A percentile compares a stretch with the other conserved stretches of the same genome.
Conservation (phyloP, 2,797 vertebrate species). For the Cuculus canorus region DNA sequence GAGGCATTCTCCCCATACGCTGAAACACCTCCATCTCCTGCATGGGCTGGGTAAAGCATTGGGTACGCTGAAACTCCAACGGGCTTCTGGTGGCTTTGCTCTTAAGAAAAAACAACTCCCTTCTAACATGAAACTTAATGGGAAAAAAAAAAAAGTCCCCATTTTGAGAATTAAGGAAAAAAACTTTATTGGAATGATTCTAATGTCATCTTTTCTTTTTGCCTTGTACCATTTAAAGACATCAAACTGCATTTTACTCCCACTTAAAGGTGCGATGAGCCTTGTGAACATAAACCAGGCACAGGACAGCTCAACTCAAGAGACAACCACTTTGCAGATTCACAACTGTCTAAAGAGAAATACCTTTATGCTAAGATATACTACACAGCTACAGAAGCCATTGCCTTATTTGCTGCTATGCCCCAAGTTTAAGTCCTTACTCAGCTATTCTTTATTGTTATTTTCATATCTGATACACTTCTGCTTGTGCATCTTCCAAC, state of each 20-base stretch:
- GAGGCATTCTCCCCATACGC: background rate
- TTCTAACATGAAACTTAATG: background rate
- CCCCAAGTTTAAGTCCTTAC: background rate
- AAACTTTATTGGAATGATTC: background rate
- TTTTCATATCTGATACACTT: constrained; percentile 66
- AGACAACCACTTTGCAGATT: background rate
- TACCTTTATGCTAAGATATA: background rate
- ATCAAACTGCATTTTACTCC: background rate
- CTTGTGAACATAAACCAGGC: background rate
- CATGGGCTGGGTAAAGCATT: rapidly evolving
- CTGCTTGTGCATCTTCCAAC: constrained; percentile 48
- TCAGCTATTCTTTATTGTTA: background rate
- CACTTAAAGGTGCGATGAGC: background rate
- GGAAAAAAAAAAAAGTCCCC: background rate
- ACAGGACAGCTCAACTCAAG: background rate
- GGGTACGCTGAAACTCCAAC: background rate
- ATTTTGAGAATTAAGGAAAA: background rate
- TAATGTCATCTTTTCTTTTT: background rate
- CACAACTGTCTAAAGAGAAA: background rate
- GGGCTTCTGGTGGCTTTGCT: background rate
- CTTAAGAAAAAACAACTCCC: background rate
- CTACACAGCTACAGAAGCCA: background rate
- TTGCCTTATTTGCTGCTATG: background rate
- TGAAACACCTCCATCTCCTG: background rate
- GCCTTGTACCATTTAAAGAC: background rate